Conservation (phyloP, 2,797 vertebrate species). For the Balearica regulorum region DNA sequence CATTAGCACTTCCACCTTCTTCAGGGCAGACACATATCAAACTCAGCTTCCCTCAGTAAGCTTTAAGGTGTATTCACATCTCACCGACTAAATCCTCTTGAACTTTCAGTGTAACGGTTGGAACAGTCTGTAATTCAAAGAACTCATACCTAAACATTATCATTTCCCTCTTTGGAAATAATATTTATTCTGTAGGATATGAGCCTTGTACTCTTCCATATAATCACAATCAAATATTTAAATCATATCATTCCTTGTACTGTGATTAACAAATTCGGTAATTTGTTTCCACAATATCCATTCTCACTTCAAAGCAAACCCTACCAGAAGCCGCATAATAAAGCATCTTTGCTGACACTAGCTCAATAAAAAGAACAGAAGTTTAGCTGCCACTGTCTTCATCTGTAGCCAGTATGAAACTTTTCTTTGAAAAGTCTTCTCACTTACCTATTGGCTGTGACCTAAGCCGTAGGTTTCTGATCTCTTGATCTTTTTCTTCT, state of each 20-base stretch:
- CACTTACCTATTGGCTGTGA: slow-evolving; percentile 84
- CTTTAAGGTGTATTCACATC: neutral
- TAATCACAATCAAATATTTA: neutral
- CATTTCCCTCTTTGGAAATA: neutral
- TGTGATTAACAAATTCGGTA: neutral
- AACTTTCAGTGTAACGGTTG: neutral
- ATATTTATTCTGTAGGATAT: neutral
- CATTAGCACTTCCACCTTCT: neutral
- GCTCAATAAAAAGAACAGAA: neutral
- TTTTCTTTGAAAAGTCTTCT: neutral
- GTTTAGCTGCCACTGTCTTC: neutral
- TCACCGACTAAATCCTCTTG: neutral
- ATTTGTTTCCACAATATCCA: neutral
- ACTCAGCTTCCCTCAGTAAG: neutral
- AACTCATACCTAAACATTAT: neutral
- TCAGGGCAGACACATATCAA: neutral
- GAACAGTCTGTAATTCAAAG: neutral
- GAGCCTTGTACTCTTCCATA: neutral
- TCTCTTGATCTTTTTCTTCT: slow-evolving; percentile 93
- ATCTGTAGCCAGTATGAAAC: neutral
- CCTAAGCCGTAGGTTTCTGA: slow-evolving; percentile 86
- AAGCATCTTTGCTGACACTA: neutral
- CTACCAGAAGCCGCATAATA: neutral
- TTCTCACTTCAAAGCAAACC: neutral
- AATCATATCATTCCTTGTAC: neutral